Evolutionary conservation across 2,888 invertebrate species (phyloP).

Genomic region (Xestoiulus laeticollis): DNA sequence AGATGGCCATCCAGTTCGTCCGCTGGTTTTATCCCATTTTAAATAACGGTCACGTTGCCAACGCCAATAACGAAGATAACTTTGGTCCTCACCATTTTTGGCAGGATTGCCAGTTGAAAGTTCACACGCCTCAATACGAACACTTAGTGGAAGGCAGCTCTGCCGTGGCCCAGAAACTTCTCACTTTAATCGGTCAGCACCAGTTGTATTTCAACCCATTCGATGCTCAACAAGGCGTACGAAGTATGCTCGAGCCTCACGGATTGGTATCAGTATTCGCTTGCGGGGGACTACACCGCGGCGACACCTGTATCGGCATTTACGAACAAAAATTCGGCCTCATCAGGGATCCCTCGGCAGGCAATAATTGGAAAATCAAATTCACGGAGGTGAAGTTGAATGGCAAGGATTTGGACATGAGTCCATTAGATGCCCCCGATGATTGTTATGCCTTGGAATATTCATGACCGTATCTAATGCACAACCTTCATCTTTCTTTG

Average conservation of each 20-base stretch:
- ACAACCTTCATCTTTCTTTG: not conserved
- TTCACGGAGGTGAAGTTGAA: conserved; percentile 63
- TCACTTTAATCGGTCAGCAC: conserved; percentile 49
- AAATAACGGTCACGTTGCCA: conserved; percentile 60
- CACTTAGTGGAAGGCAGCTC: conserved; percentile 44
- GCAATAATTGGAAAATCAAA: conserved; percentile 77
- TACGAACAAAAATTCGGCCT: conserved; percentile 75
- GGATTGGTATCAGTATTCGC: conserved; percentile 72
- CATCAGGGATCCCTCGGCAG: conserved; percentile 70
- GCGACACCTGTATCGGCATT: conserved; percentile 69
- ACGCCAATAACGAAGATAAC: conserved; percentile 56
- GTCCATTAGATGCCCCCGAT: conserved; percentile 40
- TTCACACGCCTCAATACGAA: conserved; percentile 57
- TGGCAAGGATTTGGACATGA: conserved; percentile 52
- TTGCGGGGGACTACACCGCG: conserved; percentile 73
- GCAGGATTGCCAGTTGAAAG: conserved; percentile 65
- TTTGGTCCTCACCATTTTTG: conserved; percentile 70
- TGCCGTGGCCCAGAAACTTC: conserved; percentile 42
- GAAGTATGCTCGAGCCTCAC: conserved; percentile 71
- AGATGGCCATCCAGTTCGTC: conserved; percentile 69
- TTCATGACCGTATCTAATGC: conserved; percentile 46
- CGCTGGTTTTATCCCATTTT: conserved; percentile 70
- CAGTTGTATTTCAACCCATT: conserved; percentile 55
- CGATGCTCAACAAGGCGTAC: conserved; percentile 67
- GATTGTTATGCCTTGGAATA: conserved; percentile 49